Conservation (phyloP, 2,797 vertebrate genomes). For the Chrysolophus pictus region DNA sequence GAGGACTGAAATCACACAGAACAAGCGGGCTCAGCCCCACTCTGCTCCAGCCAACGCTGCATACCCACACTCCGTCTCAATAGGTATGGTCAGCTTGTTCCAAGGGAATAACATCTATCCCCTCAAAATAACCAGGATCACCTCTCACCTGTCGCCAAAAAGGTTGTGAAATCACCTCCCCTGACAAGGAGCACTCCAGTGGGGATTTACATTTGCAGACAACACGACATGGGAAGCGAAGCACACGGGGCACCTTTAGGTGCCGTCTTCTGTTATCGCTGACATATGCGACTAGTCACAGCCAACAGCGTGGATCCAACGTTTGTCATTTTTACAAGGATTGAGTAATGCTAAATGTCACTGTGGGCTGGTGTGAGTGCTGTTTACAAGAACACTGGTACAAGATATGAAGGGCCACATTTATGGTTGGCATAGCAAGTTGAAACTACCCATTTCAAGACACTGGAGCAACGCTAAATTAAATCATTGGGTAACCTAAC, state of each 20-base stretch:
- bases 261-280: conserved; percentile 17
- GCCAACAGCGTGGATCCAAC: neutral
- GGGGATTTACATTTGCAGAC: neutral
- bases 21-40: neutral
- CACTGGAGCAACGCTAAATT: neutral
- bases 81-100: neutral
- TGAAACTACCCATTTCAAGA: neutral
- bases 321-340: conserved; percentile 17
- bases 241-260: conserved; percentile 21
- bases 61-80: neutral
- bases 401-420: neutral
- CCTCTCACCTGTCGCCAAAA: conserved; percentile 1
- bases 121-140: neutral
- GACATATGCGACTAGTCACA: conserved; percentile 21
- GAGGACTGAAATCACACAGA: neutral
- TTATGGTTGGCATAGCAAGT: neutral
- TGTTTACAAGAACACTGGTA: neutral
- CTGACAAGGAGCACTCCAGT: conserved; percentile 27
- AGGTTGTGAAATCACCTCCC: conserved; percentile 42
- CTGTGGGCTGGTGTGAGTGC: conserved; percentile 18
- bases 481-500: neutral
- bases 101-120: neutral
- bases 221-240: neutral
- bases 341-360: conserved; percentile 13
- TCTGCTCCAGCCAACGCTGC: neutral